phyloP scores from a whole-genome alignment of 2,888 invertebrate genomes.

The Cheilosia vernalis region DNA sequence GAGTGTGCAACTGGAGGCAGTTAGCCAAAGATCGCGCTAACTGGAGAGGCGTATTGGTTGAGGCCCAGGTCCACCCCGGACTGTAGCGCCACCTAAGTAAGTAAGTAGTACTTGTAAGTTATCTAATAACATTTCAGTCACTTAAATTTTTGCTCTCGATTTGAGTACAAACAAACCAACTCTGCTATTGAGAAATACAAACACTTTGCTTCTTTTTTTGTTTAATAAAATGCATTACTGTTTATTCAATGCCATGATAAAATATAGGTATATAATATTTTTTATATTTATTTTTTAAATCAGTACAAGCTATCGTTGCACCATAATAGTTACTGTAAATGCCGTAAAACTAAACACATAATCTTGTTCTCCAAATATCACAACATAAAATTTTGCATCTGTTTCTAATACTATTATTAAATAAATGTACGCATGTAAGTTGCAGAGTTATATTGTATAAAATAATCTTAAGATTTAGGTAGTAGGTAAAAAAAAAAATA shows the following conservation, averaged over 20 bases:
- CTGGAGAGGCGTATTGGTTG: no score
- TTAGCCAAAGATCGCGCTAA: no score
- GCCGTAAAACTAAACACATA: conserved; percentile 27
- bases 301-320: conserved; percentile 33
- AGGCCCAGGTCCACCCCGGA: no score
- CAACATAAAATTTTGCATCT: conserved; percentile 18
- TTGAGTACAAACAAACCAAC: no score
- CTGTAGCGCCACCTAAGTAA: no score
- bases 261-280: conserved; percentile 18
- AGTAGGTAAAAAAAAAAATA: conserved; percentile 17
- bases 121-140: no score
- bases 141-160: no score
- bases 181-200: not conserved
- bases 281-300: conserved; percentile 14
- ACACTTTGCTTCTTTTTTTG: not conserved
- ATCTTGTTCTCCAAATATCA: conserved; percentile 48
- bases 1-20: no score
- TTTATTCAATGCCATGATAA: conserved; percentile 41
- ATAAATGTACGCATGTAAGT: no score
- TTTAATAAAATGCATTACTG: conserved; percentile 38
- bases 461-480: conserved; percentile 27
- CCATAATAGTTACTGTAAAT: not conserved
- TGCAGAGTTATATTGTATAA: not conserved
- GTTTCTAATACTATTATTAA: no score
- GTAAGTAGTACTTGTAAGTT: no score